Percentiles rank a stretch among this genome's conserved stretches.
Evolutionary conservation across 2,797 vertebrate genomes (phyloP).

Genomic region (Graptemys geographica): DNA sequence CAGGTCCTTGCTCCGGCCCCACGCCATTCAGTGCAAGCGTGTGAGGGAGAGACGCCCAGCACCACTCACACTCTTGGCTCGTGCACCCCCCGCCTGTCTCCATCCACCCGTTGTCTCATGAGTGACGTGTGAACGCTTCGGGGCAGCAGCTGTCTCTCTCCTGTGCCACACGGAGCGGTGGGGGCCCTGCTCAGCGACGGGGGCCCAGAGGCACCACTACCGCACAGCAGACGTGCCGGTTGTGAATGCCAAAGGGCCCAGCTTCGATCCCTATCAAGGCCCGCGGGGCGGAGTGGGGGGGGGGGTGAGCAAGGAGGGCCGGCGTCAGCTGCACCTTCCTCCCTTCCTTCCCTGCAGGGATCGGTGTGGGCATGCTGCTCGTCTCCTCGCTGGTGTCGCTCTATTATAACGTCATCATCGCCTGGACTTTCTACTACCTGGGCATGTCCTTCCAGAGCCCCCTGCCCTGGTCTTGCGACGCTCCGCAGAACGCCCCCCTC

Average conservation of each 20-base stretch:
- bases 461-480: constrained; percentile 83
- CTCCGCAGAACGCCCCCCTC: constrained; percentile 74
- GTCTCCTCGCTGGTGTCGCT: constrained; percentile 86
- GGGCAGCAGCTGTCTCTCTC: background rate
- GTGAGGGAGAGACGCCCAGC: background rate
- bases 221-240: too few relatives aligned
- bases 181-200: too few relatives aligned
- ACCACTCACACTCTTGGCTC: too few relatives aligned
- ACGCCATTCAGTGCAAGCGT: accelerated
- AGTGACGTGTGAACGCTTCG: too few relatives aligned
- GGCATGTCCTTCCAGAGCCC: constrained; percentile 89
- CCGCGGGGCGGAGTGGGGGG: too few relatives aligned
- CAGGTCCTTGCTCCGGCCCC: background rate
- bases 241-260: background rate
- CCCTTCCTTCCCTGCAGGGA: constrained; percentile 69
- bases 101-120: too few relatives aligned
- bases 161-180: background rate
- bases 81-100: too few relatives aligned
- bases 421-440: constrained; percentile 90
- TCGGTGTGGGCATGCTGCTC: constrained; percentile 89
- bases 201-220: too few relatives aligned
- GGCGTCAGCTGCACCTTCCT: background rate
- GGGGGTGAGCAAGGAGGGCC: background rate
- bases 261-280: background rate
- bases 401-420: constrained; percentile 90